Percentiles rank a stretch among this genome's conserved stretches.
Conservation (phyloP, 2,113 vertebrate species). For the Apeltes quadracus region DNA sequence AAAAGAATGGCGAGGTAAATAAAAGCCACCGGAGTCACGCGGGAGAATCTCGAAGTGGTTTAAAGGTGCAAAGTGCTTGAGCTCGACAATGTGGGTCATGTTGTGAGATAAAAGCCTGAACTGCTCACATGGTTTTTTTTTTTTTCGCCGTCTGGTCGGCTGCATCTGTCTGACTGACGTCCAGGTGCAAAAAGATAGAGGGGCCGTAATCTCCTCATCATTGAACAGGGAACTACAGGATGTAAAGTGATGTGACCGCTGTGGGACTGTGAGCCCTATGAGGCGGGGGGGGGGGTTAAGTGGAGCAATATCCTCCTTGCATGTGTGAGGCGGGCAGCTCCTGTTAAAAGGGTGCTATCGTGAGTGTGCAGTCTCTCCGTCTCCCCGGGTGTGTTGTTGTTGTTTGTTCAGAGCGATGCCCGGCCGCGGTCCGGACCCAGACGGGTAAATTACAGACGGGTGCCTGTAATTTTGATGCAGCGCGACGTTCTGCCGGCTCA, state of each 20-base stretch:
- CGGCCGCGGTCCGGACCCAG: conserved; percentile 38
- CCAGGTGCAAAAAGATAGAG: conserved; percentile 49
- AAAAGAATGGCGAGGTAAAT: conserved; percentile 10
- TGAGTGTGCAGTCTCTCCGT: conserved; percentile 27
- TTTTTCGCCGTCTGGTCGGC: conserved; percentile 19
- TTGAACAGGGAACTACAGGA: conserved; percentile 56
- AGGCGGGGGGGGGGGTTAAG: conserved; percentile 58
- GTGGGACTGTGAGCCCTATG: conserved; percentile 55
- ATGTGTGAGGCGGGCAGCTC: conserved; percentile 24
- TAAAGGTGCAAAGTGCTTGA: conserved; percentile 36
- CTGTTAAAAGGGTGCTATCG: conserved; percentile 56
- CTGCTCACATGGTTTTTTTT: conserved; percentile 32
- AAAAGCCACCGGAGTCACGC: conserved; percentile 25
- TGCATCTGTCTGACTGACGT: conserved; percentile 57
- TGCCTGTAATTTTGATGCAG: conserved; percentile 64
- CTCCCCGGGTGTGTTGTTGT: conserved; percentile 31
- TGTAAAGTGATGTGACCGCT: conserved; percentile 52
- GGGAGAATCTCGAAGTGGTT: conserved; percentile 20
- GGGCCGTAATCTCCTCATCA: conserved; percentile 51
- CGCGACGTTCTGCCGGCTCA: conserved; percentile 44
- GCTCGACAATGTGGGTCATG: conserved; percentile 48
- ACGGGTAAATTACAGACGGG: conserved; percentile 58
- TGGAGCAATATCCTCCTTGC: conserved; percentile 61
- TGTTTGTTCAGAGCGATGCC: conserved; percentile 51
- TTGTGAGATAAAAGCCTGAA: conserved; percentile 37